Evolutionary conservation across 2,888 invertebrate species (phyloP), one percentile per base, ranked within the genome.

Genomic region (Aromia moschata): DNA sequence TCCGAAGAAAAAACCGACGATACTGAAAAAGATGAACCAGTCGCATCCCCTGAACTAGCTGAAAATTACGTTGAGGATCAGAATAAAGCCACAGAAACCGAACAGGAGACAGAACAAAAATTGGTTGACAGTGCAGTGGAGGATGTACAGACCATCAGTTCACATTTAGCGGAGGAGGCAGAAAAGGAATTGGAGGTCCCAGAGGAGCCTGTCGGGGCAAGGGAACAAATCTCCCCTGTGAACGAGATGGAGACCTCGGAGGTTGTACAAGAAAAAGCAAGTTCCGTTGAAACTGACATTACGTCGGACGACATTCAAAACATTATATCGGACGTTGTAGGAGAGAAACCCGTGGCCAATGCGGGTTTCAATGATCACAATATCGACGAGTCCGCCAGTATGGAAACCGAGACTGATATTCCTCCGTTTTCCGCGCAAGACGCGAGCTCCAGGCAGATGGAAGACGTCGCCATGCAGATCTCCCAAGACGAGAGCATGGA

Each of bases 281-380:
- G n/a, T 30, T 36, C 25, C 1, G 16, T 16, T 2, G 54, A 51
- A 18, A 31, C 54, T 2, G 60, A 61, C 10, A 57, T 65, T 15
- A 64, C 66, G 5, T 52, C 61, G 1, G 66, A 64, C n/a, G 61
- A 66, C 30, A 62, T 66, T 12, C 60, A 62, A 41, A 58, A 51
- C 31, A 38, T 66, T n/a, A 44, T 66, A 16, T 62, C 62, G 0
- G 60, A 64, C 12, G 60, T 58, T 4, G 62, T 66, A 4, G 59
- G 52, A 0, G 58, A 54, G 16, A 58, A 59, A 20, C 20, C 47
- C 12, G 46, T 52, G 15, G 3, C 31, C 3, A 41, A n/a, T 11
- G 41, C 41, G 37, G 37, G 17, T 11, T 52, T 46, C 16, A 47
- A 56, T 14, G 36, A 33, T 18, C 37, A 40, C n/a, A 33, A 46